These are phyloP conservation scores for Maniola jurtina DNA, from an alignment of 1,140 invertebrate species.

Conservation along the genomic window DNA sequence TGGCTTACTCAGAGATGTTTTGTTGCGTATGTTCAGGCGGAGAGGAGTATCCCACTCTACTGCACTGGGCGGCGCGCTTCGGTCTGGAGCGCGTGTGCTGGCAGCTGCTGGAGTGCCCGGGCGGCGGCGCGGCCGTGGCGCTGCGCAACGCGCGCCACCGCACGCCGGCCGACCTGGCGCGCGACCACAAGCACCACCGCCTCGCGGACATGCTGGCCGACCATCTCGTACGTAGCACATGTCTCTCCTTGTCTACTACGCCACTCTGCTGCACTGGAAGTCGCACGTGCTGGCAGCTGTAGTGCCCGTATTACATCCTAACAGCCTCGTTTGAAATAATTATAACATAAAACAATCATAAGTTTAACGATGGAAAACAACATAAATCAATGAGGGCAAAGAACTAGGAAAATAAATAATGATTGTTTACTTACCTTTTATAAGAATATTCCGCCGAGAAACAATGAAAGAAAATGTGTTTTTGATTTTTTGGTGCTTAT, in stretches of 20 bases:
- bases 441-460: too few relatives aligned
- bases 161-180: conserved; percentile 89
- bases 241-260: too few relatives aligned
- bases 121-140: conserved; percentile 88
- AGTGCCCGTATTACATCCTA: too few relatives aligned
- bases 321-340: too few relatives aligned
- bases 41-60: conserved; percentile 91
- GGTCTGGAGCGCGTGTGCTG: conserved; percentile 90
- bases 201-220: conserved; percentile 86
- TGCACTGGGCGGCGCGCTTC: conserved; percentile 93
- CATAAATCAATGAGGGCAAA: too few relatives aligned
- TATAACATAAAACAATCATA: too few relatives aligned
- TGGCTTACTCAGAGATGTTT: background rate
- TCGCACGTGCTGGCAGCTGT: too few relatives aligned
- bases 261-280: background rate
- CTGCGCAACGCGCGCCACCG: conserved; percentile 87
- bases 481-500: too few relatives aligned
- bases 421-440: too few relatives aligned
- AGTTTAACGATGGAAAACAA: too few relatives aligned
- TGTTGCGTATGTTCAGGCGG: conserved; percentile 74
- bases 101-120: conserved; percentile 90
- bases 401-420: too few relatives aligned
- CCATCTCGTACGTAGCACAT: conserved; percentile 81
- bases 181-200: conserved; percentile 84
- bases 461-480: too few relatives aligned